Percentiles rank a stretch among this genome's conserved stretches.
Conservation (phyloP, 2,797 vertebrate genomes). For the Bufotes viridis region DNA sequence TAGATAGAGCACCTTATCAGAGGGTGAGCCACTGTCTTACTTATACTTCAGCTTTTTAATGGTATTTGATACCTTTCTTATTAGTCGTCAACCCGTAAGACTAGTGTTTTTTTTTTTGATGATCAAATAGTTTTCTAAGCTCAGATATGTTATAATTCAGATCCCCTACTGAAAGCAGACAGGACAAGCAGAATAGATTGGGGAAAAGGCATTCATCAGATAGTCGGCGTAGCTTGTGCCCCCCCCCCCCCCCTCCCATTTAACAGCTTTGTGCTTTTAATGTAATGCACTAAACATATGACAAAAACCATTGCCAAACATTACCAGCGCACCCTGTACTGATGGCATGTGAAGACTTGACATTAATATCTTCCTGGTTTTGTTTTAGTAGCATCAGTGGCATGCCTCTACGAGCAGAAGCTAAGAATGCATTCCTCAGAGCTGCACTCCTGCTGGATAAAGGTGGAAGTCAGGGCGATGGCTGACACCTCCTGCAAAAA, state of each 20-base stretch:
- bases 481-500: not conserved
- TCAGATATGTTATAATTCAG: conserved; percentile 20
- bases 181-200: not conserved
- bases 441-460: conserved; percentile 64
- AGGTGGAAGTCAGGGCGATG: conserved; percentile 2
- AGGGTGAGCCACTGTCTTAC: no score
- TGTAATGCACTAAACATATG: conserved; percentile 77
- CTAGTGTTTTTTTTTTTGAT: not conserved
- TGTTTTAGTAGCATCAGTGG: conserved; percentile 80
- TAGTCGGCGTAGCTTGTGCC: conserved; percentile 73
- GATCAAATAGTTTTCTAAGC: not conserved
- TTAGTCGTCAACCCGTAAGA: not conserved
- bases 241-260: conserved; percentile 79
- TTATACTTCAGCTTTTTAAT: no score
- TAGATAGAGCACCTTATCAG: no score
- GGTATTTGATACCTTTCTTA: not conserved
- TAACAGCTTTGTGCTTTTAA: conserved; percentile 78
- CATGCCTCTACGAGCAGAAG: conserved; percentile 78
- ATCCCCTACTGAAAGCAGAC: conserved; percentile 18
- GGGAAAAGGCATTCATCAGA: conserved; percentile 75
- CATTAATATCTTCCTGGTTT: conserved; percentile 71
- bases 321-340: conserved; percentile 80
- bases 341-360: conserved; percentile 81
- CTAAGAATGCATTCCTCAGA: conserved; percentile 79
- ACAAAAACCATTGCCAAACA: conserved; percentile 79